Conservation (phyloP, 1,140 invertebrate species). For the Caenorhabditis latens region DNA sequence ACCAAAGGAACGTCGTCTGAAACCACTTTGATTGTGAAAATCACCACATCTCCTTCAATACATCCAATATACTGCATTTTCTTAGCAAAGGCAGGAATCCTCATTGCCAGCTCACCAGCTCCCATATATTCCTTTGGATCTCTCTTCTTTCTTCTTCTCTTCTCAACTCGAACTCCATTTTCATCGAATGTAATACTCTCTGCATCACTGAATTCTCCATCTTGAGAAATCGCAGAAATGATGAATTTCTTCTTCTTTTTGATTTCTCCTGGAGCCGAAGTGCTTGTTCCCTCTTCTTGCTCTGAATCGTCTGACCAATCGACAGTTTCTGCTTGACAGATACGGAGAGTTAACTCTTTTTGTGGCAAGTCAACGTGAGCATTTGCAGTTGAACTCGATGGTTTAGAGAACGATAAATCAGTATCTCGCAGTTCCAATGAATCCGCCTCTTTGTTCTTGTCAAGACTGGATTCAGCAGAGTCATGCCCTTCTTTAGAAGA, state of each 20-base stretch:
- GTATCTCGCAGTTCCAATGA: conserved; percentile 21
- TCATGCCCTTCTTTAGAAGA: neutral
- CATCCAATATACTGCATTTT: conserved; percentile 45
- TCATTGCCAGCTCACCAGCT: conserved; percentile 18
- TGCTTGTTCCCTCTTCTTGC: conserved; percentile 39
- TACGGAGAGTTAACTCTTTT: conserved; percentile 32
- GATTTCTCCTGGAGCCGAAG: conserved; percentile 35
- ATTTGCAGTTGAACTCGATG: neutral
- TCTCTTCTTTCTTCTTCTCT: conserved; percentile 24
- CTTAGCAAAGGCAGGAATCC: conserved; percentile 29
- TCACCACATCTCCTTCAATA: conserved; percentile 34
- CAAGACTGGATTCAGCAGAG: neutral
- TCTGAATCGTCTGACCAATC: conserved; percentile 39
- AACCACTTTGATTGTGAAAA: conserved; percentile 42
- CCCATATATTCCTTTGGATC: conserved; percentile 49
- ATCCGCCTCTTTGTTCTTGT: neutral
- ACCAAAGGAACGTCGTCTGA: conserved; percentile 24
- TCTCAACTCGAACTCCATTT: conserved; percentile 39
- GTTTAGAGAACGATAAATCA: conserved; percentile 31
- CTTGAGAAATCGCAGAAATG: conserved; percentile 30
- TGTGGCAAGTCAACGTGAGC: conserved; percentile 11
- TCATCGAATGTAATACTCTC: conserved; percentile 51
- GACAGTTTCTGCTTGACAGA: conserved; percentile 38
- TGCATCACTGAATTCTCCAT: conserved; percentile 48
- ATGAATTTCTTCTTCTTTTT: conserved; percentile 53